Base-by-base conservation (phyloP, 2,113 vertebrate species). In the Tachysurus fulvidraco region DNA sequence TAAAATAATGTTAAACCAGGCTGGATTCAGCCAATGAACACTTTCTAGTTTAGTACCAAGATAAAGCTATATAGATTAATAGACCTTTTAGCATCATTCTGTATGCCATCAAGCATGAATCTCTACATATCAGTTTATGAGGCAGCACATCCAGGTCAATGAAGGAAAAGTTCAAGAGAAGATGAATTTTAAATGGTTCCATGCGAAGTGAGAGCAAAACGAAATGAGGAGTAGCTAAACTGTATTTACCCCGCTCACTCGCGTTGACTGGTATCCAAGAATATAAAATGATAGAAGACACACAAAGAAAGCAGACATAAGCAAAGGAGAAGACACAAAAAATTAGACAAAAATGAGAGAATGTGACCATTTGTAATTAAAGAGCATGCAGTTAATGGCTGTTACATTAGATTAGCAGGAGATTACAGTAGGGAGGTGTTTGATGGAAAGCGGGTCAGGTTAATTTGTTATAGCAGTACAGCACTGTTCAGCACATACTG, bases 161-260 rank as follows among this genome's bases (percentile, higher is more conserved):
- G 59, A 65, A 85, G 67, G 62, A 54, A 86, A 78, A 55, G 60
- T 50, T 77, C 54, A 17, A 64, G 87, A 14, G 79, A 79, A 19
- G 78, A 65, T 81, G 89, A 87, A 86, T 88, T 86, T 88, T 88
- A 90, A 91, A 74, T 92, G 85, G 82, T 73, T 52, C 92, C 94
- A 95, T 95, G 95, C 93, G 90, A 87, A 88, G 87, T 92, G 92
- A 90, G 88, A 94, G 93, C 94, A 93, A 83, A 93, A 93, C 91
- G 92, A 92, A 92, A 92, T 91, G 91, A 95, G 91, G 83, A 92
- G 88, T 84, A 93, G 93, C 93, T 93, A 90, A 92, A 91, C 93
- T 90, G 89, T 95, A 96, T 95, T 96, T 98, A 99, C 97, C 98
- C 95, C 96, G 96, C 93, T 98, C 94, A 94, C 96, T 96, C 91